Percentiles rank a stretch among this genome's conserved stretches.
Conservation (phyloP, 2,113 vertebrate species). For the Rhinopithecus roxellana region DNA sequence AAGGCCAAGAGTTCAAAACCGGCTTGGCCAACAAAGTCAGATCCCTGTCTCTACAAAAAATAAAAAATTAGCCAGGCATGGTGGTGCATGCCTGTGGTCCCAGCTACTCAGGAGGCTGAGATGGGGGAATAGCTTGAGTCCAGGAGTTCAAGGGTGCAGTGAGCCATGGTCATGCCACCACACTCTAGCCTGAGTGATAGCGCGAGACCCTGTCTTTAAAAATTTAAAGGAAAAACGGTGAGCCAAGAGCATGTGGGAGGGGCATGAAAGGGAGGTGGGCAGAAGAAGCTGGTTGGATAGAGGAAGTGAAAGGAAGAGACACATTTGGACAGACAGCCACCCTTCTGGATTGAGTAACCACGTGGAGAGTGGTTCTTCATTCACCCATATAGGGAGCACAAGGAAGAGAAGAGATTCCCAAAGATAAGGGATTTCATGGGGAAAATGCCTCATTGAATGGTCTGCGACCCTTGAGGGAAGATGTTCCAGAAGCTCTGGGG, state of each 20-base stretch:
- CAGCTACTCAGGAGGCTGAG: too few relatives aligned
- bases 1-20: too few relatives aligned
- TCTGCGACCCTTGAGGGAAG: background rate
- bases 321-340: background rate
- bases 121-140: too few relatives aligned
- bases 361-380: background rate
- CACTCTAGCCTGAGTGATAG: background rate
- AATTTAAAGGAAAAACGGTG: background rate
- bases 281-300: background rate
- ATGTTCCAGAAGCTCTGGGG: too few relatives aligned
- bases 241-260: background rate
- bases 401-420: background rate
- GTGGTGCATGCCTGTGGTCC: background rate
- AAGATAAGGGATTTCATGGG: background rate
- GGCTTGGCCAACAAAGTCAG: too few relatives aligned
- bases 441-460: background rate
- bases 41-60: too few relatives aligned
- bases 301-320: background rate
- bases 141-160: background rate
- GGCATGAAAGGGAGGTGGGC: too few relatives aligned
- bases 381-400: fast-evolving
- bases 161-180: background rate
- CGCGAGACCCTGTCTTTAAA: background rate
- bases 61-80: too few relatives aligned
- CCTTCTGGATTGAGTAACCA: background rate